Evolutionary conservation across 2,888 invertebrate genomes (phyloP), one percentile per base, ranked within the genome.

Genomic region (Lypha dubia): DNA sequence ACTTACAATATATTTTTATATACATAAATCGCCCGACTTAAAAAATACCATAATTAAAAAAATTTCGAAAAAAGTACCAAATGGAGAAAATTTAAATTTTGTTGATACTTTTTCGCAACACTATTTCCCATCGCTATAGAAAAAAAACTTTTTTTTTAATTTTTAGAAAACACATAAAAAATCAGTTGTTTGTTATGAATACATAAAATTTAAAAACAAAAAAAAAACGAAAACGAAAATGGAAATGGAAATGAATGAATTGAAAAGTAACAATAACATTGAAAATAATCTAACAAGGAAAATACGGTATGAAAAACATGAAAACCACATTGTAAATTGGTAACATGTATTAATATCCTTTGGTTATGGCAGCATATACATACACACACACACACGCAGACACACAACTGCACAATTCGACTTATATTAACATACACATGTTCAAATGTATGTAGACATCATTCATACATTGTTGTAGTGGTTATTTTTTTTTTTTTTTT

Each of bases 241-340:
- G 0, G 44, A 65, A 38, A 67, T 67, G 22, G 8, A 46, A 82
- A 63, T 46, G 68, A 63, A 68, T 83, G 67, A 67, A 83, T 83
- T 73, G 71, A 73, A 67, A 67, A 73, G 62, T 56, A 77, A 84
- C 76, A 80, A 77, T 77, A 73, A 81, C 56, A 80, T 73, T 68
- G 73, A 62, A 73, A 63, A 70, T 22, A 60, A 73, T 41, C 73
- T 32, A n/a, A 53, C 22, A 44, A 38, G 5, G 11, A 44, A 60
- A 58, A 71, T 28, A 24, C 20, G 63, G 24, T 56, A 65, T 65
- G 62, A 41, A 80, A 84, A 76, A 84, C 67, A 67, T 68, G 60
- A 73, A 84, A 81, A 84, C 84, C 84, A 80, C 84, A 84, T 68
- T 80, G 84, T 81, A 77, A 81, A 77, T 81, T 84, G 83, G 79